Percentiles rank a stretch among this genome's conserved stretches.
phyloP scores from a whole-genome alignment of 2,113 vertebrate species.

The Nestor notabilis region DNA sequence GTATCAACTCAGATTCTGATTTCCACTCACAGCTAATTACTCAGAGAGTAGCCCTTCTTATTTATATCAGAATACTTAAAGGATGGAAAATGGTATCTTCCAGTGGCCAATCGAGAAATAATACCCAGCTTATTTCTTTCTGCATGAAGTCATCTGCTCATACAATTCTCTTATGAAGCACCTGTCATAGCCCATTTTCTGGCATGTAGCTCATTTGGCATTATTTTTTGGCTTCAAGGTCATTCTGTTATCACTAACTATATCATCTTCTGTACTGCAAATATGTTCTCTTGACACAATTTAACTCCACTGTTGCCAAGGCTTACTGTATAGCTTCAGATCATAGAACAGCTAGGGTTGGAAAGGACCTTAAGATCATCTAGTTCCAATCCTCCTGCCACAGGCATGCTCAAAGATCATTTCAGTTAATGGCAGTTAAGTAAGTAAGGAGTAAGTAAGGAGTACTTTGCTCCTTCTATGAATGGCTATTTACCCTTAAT shows the following conservation, averaged over 20 bases:
- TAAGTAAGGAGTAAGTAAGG: neutral
- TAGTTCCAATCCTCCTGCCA: neutral
- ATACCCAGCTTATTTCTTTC: conserved; percentile 22
- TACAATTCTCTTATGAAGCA: conserved; percentile 43
- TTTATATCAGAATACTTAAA: neutral
- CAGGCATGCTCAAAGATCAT: neutral
- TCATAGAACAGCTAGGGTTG: neutral
- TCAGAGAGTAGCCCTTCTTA: neutral
- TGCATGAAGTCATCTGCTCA: conserved; percentile 23
- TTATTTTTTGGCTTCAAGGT: conserved; percentile 55
- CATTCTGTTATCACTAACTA: conserved; percentile 52
- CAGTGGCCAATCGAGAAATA: conserved; percentile 4
- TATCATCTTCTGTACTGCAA: conserved; percentile 49
- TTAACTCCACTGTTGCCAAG: neutral
- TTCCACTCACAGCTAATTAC: neutral
- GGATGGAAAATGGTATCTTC: neutral
- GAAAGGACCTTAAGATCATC: neutral
- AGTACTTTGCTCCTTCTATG: neutral
- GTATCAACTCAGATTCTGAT: neutral
- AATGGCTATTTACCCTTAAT: neutral
- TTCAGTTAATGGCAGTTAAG: neutral
- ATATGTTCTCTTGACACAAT: neutral
- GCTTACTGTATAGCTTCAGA: neutral
- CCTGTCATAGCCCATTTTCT: conserved; percentile 50
- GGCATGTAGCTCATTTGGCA: neutral